Conservation (phyloP, 2,888 invertebrate genomes). For the Tholera decimalis region DNA sequence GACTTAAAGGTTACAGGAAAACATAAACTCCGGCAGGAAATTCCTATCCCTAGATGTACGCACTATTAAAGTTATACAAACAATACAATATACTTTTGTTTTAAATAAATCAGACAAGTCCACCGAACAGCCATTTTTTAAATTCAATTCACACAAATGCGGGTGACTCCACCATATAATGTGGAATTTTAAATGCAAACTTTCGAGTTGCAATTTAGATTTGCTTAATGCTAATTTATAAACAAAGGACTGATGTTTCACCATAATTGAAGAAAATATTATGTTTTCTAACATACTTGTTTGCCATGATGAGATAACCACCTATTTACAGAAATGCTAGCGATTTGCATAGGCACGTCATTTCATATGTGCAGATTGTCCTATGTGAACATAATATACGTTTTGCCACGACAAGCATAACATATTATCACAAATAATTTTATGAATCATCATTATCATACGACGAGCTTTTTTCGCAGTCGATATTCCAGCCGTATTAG, state of each 20-base stretch:
- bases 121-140: constrained; percentile 3
- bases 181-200: constrained; percentile 32
- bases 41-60: too few species aligned
- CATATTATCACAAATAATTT: too few species aligned
- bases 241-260: constrained; percentile 10
- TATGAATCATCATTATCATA: too few species aligned
- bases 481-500: too few species aligned
- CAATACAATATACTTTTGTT: background rate
- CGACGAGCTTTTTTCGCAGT: too few species aligned
- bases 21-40: too few species aligned
- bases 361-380: constrained; percentile 8
- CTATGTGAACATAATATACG: constrained; percentile 1
- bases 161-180: constrained; percentile 1
- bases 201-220: constrained; percentile 7
- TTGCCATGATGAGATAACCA: constrained; percentile 11
- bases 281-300: constrained; percentile 19
- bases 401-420: background rate
- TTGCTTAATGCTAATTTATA: constrained; percentile 14
- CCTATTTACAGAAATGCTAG: constrained; percentile 10
- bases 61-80: too few species aligned
- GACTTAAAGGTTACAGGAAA: too few species aligned
- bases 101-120: background rate
- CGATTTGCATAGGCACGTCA: constrained; percentile 25
- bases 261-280: constrained; percentile 2
- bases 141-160: constrained; percentile 24